phyloP scores from a whole-genome alignment of 1,140 invertebrate genomes.

The Caerostris extrusa region DNA sequence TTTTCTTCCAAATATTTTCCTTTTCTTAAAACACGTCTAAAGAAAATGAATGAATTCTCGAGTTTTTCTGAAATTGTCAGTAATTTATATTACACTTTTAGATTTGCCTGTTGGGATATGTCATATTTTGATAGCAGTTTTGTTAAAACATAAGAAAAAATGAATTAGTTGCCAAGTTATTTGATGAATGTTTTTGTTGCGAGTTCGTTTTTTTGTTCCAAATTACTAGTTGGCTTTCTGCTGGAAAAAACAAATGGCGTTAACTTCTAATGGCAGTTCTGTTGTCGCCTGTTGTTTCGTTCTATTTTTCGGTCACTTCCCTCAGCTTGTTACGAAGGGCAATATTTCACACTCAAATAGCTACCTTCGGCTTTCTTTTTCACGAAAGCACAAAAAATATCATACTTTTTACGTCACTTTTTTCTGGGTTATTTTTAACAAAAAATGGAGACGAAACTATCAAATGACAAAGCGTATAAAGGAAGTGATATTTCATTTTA shows the following conservation, averaged over 20 bases:
- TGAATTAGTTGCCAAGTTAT: background rate
- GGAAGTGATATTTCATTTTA: background rate
- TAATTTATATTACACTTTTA: background rate
- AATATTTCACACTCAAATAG: background rate
- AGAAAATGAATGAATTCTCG: background rate
- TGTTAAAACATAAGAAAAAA: background rate
- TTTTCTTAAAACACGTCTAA: background rate
- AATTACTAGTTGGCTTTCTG: conserved; percentile 1
- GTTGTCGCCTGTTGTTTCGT: conserved; percentile 10
- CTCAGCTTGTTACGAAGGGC: background rate
- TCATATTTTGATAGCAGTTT: conserved; percentile 19
- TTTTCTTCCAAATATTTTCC: too few relatives aligned
- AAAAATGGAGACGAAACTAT: background rate
- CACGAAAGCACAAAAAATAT: background rate
- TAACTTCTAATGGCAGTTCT: conserved; percentile 6
- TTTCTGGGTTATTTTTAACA: background rate
- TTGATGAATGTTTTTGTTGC: conserved; percentile 26
- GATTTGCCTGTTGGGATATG: background rate
- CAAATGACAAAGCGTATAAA: background rate
- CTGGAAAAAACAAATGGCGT: background rate
- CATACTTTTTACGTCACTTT: background rate
- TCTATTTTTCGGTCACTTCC: background rate
- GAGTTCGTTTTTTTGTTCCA: conserved; percentile 20
- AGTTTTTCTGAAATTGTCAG: conserved; percentile 8
- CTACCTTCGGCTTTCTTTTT: background rate